Base-by-base conservation (phyloP, 2,888 invertebrate species). In the Trachelus troglodyta region DNA sequence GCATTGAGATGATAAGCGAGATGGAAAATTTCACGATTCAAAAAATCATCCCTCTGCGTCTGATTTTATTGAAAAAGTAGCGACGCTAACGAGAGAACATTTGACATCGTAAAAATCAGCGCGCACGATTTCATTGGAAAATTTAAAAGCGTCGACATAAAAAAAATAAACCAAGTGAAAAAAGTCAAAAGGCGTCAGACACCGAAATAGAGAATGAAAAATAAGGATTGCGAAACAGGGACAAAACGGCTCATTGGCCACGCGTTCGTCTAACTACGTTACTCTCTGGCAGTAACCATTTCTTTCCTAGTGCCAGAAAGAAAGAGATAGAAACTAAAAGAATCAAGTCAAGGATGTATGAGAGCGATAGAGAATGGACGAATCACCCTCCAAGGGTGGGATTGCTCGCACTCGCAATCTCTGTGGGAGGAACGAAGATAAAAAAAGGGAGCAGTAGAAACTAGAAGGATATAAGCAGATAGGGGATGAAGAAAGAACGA, bases 211-310 rank as follows among this genome's bases (percentile, higher is more conserved):
- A 81, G 82, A 85, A 84, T 82, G 84, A 87, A 85, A 88, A 87
- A 83, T 84, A 78, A 83, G 83, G 76, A 76, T 79, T 78, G 81
- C 84, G 83, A 86, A 85, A 86, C 84, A 85, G 83, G 82, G 85
- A 86, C 86, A 86, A 89, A 88, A 90, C 87, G 89, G 89, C 89
- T 90, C 90, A 90, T 90, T 89, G 89, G 85, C 85, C 86, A 84
- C 87, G 85, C 88, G 86, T 86, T 89, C 87, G 84, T 83, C 84
- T 88, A 90, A 90, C 89, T 86, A 81, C 83, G 87, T 90, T 89
- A 88, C 84, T 85, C 84, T 23, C 85, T 84, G 84, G 86, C 85
- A 74, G 82, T 81, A 85, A 84, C 85, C 83, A 87, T 90, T 90
- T 89, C 84, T 88, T 82, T 81, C 15, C 33, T 30, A 30, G 74